Evolutionary conservation across 2,797 vertebrate genomes (phyloP), one percentile per base, ranked within the genome.

Genomic region (Hyperoplus lanceolatus): DNA sequence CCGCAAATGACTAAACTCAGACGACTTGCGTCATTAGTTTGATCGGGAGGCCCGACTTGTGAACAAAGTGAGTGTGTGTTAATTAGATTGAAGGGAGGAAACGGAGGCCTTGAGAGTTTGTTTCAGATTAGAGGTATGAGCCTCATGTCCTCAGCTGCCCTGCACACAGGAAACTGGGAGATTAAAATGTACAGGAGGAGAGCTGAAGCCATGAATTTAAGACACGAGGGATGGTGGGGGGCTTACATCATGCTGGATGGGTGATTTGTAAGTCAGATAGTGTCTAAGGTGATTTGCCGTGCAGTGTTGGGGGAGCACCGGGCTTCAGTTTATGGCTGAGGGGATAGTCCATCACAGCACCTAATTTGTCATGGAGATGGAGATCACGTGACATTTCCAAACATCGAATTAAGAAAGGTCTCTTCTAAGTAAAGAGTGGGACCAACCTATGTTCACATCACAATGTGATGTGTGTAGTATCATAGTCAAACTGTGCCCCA

Each of bases 231-330:
- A 84, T 81, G 76, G 83, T 82, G 49, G 75, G 29, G 66, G 63
- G 66, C 69, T 82, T 75, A 87, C 80, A 77, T 85, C 58, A 60
- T 18, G 50, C 60, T 50, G 49, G 15, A 36, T 70, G 59, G 71
- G 54, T 70, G 75, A 82, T 85, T 46, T 68, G 42, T 66, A 65
- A 73, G 61, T 80, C 79, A 83, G 82, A 81, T 85, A 70, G 61
- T 67, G 58, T 80, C 80, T 61, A 46, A 78, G 77, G 73, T 80
- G 73, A 81, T 87, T 75, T 85, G 15, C 69, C 50, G 18, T 70
- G 66, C 61, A 43, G 79, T 18, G 48, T 49, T 56, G 60, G 48
- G 80, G 75, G 65, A 49, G 66, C 74, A 83, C 69, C 80, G 77
- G 77, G 79, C 42, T 71, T 63, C 58, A 56, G 60, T 65, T 46